A percentile compares a stretch with the other conserved stretches of the same genome.
These are phyloP conservation scores for Lysiphlebus fabarum DNA, from an alignment of 1,140 invertebrate genomes.

Conservation along the genomic window DNA sequence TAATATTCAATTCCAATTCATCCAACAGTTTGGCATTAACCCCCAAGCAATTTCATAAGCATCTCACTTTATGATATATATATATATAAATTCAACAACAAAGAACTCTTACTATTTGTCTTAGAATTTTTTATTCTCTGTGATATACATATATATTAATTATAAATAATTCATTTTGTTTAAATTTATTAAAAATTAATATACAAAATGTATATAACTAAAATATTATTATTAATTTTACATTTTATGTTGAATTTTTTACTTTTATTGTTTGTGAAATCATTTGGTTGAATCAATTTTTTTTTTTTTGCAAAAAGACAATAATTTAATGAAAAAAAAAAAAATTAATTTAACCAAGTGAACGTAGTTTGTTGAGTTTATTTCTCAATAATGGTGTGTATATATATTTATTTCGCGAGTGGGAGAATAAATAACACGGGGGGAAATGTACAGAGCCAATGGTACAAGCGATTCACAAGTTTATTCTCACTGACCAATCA, in stretches of 20 bases:
- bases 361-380: neutral
- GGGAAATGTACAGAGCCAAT: conserved; percentile 41
- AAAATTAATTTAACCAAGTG: neutral
- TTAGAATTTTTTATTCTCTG: too few relatives aligned
- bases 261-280: too few relatives aligned
- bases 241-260: too few relatives aligned
- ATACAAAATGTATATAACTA: too few relatives aligned
- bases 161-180: too few relatives aligned
- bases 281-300: too few relatives aligned
- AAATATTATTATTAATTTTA: too few relatives aligned
- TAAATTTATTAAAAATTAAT: too few relatives aligned
- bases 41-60: conserved; percentile 2
- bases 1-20: conserved; percentile 55
- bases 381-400: neutral
- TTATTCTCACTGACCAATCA: conserved; percentile 54
- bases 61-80: neutral
- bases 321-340: neutral
- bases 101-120: neutral
- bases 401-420: neutral
- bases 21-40: conserved; percentile 26
- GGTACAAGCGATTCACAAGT: conserved; percentile 51
- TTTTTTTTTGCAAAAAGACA: too few relatives aligned
- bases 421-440: neutral
- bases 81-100: neutral
- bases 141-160: too few relatives aligned